These are phyloP conservation scores for Danaus plexippus DNA, from an alignment of 1,140 invertebrate species.

Conservation along the genomic window DNA sequence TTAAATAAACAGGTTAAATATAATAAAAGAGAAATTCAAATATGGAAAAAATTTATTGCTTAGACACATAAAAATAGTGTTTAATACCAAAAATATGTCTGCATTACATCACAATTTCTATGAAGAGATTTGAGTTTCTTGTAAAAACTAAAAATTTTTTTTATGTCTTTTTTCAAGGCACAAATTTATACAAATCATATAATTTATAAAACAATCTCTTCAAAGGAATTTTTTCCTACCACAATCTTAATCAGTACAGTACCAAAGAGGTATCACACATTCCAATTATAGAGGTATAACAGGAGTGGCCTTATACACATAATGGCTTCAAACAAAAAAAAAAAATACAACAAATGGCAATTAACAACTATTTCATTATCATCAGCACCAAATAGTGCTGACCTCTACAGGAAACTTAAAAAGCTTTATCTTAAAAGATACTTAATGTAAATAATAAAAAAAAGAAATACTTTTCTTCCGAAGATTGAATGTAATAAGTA, in stretches of 20 bases:
- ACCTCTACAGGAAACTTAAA: too few relatives aligned
- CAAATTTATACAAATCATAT: constrained; percentile 23
- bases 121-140: constrained; percentile 29
- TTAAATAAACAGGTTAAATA: not conserved
- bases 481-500: too few relatives aligned
- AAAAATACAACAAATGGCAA: too few relatives aligned
- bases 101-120: constrained; percentile 37
- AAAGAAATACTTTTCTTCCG: too few relatives aligned
- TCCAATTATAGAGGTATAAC: constrained; percentile 19
- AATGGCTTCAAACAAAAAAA: too few relatives aligned
- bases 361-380: too few relatives aligned
- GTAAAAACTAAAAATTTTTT: constrained; percentile 13
- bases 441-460: too few relatives aligned
- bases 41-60: constrained; percentile 47
- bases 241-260: constrained; percentile 38
- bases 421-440: too few relatives aligned
- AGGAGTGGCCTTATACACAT: constrained; percentile 6
- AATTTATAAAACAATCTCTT: constrained; percentile 26
- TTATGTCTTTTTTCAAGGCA: constrained; percentile 35
- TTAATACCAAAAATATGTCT: constrained; percentile 39
- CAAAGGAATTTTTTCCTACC: constrained; percentile 35
- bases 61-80: constrained; percentile 42
- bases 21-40: constrained; percentile 15
- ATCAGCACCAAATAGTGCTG: too few relatives aligned
- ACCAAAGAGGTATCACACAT: constrained; percentile 32